Base-by-base conservation (phyloP, 2,797 vertebrate genomes). In the Lacerta viridis region DNA sequence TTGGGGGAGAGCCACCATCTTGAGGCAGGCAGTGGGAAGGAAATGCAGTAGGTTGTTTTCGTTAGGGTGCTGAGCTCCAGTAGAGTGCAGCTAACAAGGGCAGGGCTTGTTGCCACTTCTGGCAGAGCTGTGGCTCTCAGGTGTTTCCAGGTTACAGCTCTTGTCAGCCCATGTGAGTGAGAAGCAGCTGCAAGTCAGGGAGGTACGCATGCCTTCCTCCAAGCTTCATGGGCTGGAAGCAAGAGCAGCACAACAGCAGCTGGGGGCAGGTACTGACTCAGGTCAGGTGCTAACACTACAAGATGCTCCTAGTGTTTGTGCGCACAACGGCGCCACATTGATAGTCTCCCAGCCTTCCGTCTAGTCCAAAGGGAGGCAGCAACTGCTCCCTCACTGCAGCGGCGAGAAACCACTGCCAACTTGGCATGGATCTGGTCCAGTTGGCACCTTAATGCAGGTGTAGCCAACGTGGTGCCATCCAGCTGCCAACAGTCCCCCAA, bases 11-110 rank as follows among this genome's bases (percentile, higher is more conserved):
- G 29, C 4, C 2, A 36, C 13, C 7, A 33, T 43, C 4, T 39
- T 2, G 0, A 17, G 20, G 8, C 6, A 23, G 3, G 15, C 11
- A 1, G 55, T 6, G 8, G 7, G 29, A 1, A 25, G 36, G 33
- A 64, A 46, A 46, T 11, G 25, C 50, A 61, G 23, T 25, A 17
- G 23, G 6, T 6, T 72, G 13, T 2, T 39, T n/a, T 50, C n/a
- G 4, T 6, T n/a, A 82, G 39, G 18, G 20, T 18, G 71, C 11
- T 55, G 50, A 55, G 50, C 50, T 55, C 50, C 50, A 55, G 50
- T 55, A 55, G 50, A 55, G 50, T 15, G 50, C 50, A 55, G 50
- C 50, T 55, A 55, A 55, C 50, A 55, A 0, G 50, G 50, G 13
- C 77, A 78, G 23, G 9, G 39, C 9, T 43, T 1, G 1, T 23